Evolutionary conservation across 2,113 vertebrate species (phyloP), one percentile per base, ranked within the genome.

Genomic region (Etia nguti): DNA sequence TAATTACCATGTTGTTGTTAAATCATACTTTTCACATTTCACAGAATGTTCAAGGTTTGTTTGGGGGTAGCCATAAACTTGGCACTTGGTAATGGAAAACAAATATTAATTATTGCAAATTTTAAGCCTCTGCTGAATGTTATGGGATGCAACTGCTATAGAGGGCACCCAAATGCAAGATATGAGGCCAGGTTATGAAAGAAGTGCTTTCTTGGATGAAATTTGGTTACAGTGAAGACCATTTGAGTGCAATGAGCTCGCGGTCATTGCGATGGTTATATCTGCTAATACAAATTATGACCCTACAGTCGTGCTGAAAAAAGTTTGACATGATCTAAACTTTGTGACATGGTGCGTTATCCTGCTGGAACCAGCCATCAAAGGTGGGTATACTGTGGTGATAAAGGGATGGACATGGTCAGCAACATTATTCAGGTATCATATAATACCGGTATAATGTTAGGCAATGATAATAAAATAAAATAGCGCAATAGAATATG

Each of bases 1-100:
- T 52, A 77, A 77, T 77, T 77, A 77, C 46, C 46, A n/a, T 77
- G 6, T 46, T 52, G 26, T 26, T 77, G 24, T 77, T 50, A 77
- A 77, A 48, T 77, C 73, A n/a, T 77, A 9, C 18, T 52, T 77
- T 52, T 77, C 4, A 4, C 6, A 52, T 77, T 77, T 77, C 70
- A 77, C 10, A 50, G 26, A 77, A 31, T 77, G 24, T 31, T 48
- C 68, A 29, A 75, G 68, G 10, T 18, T 48, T 52, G 79, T 34
- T 62, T 34, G 34, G 12, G n/a, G 12, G n/a, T 62, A 11, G 20
- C 34, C 20, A 75, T 75, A 31, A 54, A 70, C 50, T 22, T 11
- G 18, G 56, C 8, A 31, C 10, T 70, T 36, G 4, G 65, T 50
- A 38, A 24, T 80, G 29, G 10, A 2, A 50, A 77, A 77, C 11